phyloP scores from a whole-genome alignment of 2,888 invertebrate species.

The Cacoxenus indagator region DNA sequence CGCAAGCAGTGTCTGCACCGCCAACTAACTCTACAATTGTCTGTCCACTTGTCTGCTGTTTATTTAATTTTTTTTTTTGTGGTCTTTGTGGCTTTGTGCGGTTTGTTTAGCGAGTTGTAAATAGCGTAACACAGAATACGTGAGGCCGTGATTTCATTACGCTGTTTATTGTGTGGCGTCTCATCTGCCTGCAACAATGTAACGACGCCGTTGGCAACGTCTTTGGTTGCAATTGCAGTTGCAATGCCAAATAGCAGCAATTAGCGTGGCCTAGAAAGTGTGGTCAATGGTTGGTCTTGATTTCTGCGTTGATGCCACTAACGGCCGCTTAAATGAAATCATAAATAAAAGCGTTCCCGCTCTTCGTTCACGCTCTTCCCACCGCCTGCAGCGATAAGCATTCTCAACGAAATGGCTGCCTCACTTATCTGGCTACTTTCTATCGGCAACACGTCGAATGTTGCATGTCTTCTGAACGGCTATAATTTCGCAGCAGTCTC shows the following conservation, averaged over 20 bases:
- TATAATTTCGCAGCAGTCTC: slow-evolving; percentile 55
- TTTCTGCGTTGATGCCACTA: slow-evolving; percentile 21
- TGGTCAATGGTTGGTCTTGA: slow-evolving; percentile 28
- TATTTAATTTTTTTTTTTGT: slow-evolving; percentile 14
- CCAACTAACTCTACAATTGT: slow-evolving; percentile 27
- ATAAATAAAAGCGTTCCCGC: slow-evolving; percentile 60
- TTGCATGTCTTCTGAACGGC: slow-evolving; percentile 55
- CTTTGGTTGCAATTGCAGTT: not conserved
- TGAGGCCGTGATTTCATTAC: slow-evolving; percentile 65
- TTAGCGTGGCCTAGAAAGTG: slow-evolving; percentile 63
- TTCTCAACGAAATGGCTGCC: slow-evolving; percentile 18
- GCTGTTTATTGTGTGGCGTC: not conserved
- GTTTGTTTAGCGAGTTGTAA: slow-evolving; percentile 55
- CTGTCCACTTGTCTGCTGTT: slow-evolving; percentile 28
- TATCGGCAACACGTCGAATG: slow-evolving; percentile 22
- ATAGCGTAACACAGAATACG: slow-evolving; percentile 71
- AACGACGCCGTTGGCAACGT: too few relatives aligned
- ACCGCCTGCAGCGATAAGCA: not conserved
- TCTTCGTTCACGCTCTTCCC: not conserved
- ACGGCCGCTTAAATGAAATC: slow-evolving; percentile 66
- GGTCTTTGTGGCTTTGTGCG: slow-evolving; percentile 27
- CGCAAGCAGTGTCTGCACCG: slow-evolving; percentile 39
- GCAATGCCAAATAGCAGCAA: slow-evolving; percentile 60
- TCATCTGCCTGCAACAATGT: too few relatives aligned
- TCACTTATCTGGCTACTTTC: slow-evolving; percentile 3